Conservation (phyloP, 64 coral and sea anemone species). For the Montipora cactus region DNA sequence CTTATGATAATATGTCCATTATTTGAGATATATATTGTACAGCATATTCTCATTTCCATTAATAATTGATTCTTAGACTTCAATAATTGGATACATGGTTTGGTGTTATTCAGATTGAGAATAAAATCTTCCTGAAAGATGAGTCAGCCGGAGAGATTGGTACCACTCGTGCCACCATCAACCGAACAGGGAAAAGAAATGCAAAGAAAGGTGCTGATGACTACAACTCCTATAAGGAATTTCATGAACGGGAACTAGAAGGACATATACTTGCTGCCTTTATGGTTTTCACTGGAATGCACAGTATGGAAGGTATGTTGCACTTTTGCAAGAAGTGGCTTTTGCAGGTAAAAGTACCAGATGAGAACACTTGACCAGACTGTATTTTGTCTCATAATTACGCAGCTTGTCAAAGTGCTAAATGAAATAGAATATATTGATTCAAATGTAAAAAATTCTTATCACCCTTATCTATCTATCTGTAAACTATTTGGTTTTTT, state of each 20-base stretch:
- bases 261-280: constrained; percentile 28
- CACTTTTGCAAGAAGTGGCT: not conserved
- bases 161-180: constrained; percentile 57
- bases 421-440: no score
- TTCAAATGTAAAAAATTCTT: no score
- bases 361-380: no score
- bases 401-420: no score
- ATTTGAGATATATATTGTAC: no score
- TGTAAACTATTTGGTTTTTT: not conserved
- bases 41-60: no score
- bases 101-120: not conserved
- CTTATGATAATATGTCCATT: no score
- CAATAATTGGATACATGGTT: no score
- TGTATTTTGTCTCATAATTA: no score
- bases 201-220: constrained; percentile 48
- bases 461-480: not conserved
- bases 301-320: constrained; percentile 40
- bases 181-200: constrained; percentile 48
- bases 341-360: no score
- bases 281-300: constrained; percentile 30
- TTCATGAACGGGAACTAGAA: constrained; percentile 48
- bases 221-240: constrained; percentile 44
- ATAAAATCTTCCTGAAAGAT: constrained; percentile 67
- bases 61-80: no score
- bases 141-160: constrained; percentile 67